Evolutionary conservation across 2,888 invertebrate species (phyloP), one percentile per base, ranked within the genome.

Genomic region (Sipha maydis): DNA sequence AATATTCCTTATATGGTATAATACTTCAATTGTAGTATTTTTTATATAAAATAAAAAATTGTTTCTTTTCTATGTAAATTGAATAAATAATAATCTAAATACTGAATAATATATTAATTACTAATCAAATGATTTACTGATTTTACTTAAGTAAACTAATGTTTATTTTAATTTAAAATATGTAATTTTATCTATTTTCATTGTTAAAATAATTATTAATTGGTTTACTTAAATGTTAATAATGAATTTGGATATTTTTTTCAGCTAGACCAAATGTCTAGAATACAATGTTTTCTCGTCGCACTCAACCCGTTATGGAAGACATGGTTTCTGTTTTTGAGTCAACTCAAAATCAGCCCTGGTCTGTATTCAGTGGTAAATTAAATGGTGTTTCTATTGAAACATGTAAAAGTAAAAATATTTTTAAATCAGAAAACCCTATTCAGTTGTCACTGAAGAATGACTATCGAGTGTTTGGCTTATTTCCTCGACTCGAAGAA

Each of bases 221-320:
- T 67, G 21, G 3, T 61, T 56, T 61, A 56, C 19, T n/a, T 82
- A 28, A 82, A 28, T 83, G 34, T 83, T 75, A 83, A 61, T 83
- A 56, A 83, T 75, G 38, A 38, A 83, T 75, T 83, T 77, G 61
- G 67, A 38, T 76, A 75, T 84, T 67, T 71, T 86, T 88, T 88
- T 82, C 88, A 88, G 88, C 75, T 88, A 86, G 88, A 88, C 88
- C 41, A 75, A 82, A 25, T 31, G 48, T 82, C 75, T 88, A 88
- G 75, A 82, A 73, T 48, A 88, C 73, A 71, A 86, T 88, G 88
- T 48, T 73, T 48, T 75, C 75, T 75, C 31, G 21, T 88, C 61
- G 28, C 28, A 80, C 41, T 82, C 88, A 88, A 82, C 67, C 82
- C 25, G 38, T 82, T 34, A 61, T 88, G 41, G 73, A 82, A 4